phyloP scores from a whole-genome alignment of 2,113 vertebrate species.

The Chrysemys picta region DNA sequence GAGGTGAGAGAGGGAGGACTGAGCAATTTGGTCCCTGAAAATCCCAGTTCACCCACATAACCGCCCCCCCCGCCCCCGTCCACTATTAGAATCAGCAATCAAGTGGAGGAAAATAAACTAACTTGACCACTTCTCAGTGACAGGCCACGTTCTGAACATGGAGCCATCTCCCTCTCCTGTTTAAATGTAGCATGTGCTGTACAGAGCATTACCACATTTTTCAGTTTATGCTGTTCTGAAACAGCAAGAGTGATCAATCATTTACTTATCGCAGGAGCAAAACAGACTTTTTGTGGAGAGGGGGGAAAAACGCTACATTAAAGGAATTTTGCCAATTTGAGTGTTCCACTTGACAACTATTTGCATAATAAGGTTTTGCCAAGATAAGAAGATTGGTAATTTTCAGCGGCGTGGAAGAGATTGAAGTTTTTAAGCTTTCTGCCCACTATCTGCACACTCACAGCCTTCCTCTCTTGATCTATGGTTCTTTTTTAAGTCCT shows the following conservation, averaged over 20 bases:
- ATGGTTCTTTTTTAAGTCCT: constrained; percentile 68
- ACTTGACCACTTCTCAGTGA: neutral
- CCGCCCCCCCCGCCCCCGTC: neutral
- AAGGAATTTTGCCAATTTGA: constrained; percentile 74
- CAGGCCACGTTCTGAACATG: neutral
- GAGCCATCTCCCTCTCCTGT: neutral
- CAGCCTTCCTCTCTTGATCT: constrained; percentile 66
- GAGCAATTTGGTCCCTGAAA: neutral
- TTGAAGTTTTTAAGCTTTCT: constrained; percentile 62
- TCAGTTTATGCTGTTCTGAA: constrained; percentile 30
- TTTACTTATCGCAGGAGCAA: constrained; percentile 56
- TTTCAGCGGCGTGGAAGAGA: constrained; percentile 64
- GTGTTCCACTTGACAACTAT: constrained; percentile 69
- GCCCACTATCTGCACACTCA: constrained; percentile 64
- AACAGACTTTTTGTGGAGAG: constrained; percentile 58
- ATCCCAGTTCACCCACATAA: neutral
- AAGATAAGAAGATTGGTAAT: constrained; percentile 77
- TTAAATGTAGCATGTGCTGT: neutral
- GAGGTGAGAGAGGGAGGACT: neutral
- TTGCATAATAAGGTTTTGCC: constrained; percentile 74
- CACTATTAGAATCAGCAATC: neutral
- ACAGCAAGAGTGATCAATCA: constrained; percentile 59
- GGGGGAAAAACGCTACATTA: constrained; percentile 53
- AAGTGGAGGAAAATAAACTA: neutral
- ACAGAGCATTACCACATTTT: constrained; percentile 13